phyloP scores from a whole-genome alignment of 1,140 invertebrate species.

The Ceratitis capitata region DNA sequence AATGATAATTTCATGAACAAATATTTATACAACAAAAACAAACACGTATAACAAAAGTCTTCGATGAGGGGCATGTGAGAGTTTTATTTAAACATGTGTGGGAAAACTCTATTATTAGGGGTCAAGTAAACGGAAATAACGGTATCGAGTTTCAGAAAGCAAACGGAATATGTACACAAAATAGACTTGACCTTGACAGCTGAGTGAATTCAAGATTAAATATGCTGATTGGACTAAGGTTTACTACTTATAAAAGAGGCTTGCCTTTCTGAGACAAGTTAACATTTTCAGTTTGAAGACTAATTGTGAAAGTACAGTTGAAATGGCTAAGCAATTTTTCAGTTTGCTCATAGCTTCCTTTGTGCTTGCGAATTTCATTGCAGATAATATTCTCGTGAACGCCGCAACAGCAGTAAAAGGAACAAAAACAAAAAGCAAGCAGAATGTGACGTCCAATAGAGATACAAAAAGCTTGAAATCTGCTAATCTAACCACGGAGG shows the following conservation, averaged over 20 bases:
- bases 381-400: not conserved
- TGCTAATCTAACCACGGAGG: too few relatives aligned
- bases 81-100: too few relatives aligned
- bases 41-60: too few relatives aligned
- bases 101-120: too few relatives aligned
- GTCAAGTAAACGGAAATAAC: too few relatives aligned
- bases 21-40: too few relatives aligned
- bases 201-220: not conserved
- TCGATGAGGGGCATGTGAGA: too few relatives aligned
- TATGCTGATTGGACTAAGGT: too few relatives aligned
- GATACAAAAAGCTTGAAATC: too few relatives aligned
- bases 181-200: not conserved
- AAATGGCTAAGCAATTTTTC: not conserved
- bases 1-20: too few relatives aligned
- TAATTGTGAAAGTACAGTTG: not conserved
- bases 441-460: too few relatives aligned
- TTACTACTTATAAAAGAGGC: not conserved
- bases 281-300: not conserved
- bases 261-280: not conserved
- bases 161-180: not conserved
- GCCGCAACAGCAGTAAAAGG: not conserved
- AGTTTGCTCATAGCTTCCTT: not conserved
- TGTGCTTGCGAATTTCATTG: not conserved
- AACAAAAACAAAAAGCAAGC: too few relatives aligned
- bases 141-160: not conserved